A percentile compares a stretch with the other conserved stretches of the same genome.
phyloP scores from a whole-genome alignment of 1,140 invertebrate genomes.

The Phortica variegata region DNA sequence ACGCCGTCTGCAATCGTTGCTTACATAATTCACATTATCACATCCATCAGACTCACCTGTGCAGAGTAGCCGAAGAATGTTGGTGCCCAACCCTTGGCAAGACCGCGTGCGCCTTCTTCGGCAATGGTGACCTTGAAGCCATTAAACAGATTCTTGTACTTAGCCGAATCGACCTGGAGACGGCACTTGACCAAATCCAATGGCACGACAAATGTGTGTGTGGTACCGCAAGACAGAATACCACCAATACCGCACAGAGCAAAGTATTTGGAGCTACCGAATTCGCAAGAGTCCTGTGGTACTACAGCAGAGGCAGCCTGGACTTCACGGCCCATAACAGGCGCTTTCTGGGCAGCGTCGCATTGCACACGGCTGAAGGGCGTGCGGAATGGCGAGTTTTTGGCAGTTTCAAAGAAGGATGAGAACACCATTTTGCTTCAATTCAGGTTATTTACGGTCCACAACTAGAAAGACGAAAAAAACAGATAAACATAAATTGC shows the following conservation, averaged over 20 bases:
- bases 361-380: conserved; percentile 67
- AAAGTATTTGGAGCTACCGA: conserved; percentile 92
- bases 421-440: conserved; percentile 64
- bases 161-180: conserved; percentile 70
- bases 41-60: conserved; percentile 63
- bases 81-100: conserved; percentile 81
- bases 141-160: conserved; percentile 71
- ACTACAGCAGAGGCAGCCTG: conserved; percentile 63
- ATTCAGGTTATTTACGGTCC: conserved; percentile 2
- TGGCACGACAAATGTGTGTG: conserved; percentile 83
- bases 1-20: too few species aligned
- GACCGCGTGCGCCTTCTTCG: conserved; percentile 72
- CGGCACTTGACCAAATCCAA: conserved; percentile 94
- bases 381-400: conserved; percentile 71
- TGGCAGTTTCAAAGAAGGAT: conserved; percentile 70
- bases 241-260: conserved; percentile 89
- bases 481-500: too few species aligned
- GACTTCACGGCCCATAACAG: conserved; percentile 62
- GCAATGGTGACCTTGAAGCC: conserved; percentile 70
- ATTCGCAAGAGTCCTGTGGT: conserved; percentile 80
- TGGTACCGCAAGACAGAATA: conserved; percentile 91
- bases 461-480: conserved; percentile 16
- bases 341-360: conserved; percentile 59
- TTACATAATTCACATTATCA: conserved; percentile 19
- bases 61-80: conserved; percentile 80